Percentiles rank a stretch among this genome's conserved stretches.
Conservation (phyloP, 2,797 vertebrate genomes). For the Danio jaintianensis region DNA sequence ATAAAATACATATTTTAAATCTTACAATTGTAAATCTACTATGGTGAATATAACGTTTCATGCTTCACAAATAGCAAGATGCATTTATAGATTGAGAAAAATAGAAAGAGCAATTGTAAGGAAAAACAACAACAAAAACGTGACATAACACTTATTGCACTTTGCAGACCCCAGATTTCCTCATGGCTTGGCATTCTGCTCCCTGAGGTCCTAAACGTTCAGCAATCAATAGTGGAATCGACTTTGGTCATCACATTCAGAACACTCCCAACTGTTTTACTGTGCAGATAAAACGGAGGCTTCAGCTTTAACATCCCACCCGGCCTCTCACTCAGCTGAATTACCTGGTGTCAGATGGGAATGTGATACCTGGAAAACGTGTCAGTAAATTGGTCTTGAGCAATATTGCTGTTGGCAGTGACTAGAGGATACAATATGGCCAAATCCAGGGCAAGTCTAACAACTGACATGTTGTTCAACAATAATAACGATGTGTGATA, state of each 20-base stretch:
- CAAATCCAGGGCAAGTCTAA: conserved; percentile 9
- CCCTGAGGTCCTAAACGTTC: conserved; percentile 38
- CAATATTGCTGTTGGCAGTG: conserved; percentile 18
- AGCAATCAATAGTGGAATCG: conserved; percentile 42
- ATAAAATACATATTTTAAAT: too few relatives aligned
- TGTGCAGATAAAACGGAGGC: background rate
- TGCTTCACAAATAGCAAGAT: background rate
- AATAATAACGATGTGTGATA: conserved; percentile 8
- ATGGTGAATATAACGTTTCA: background rate
- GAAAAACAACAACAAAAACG: background rate
- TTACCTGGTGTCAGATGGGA: background rate
- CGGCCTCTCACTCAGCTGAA: conserved; percentile 4
- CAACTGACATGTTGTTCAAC: conserved; percentile 17
- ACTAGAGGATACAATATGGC: background rate
- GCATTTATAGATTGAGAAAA: conserved; percentile 5
- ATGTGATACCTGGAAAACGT: background rate
- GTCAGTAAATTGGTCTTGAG: background rate
- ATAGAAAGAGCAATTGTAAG: conserved; percentile 5
- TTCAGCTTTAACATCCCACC: background rate
- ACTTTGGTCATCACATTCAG: conserved; percentile 11
- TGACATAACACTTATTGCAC: conserved; percentile 34
- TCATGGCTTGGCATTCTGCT: conserved; percentile 37
- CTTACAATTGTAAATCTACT: too few relatives aligned
- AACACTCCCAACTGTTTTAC: conserved; percentile 21
- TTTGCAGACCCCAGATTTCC: conserved; percentile 44